These are phyloP conservation scores for Eucidaris tribuloides DNA, from an alignment of 35 echinoderm and acorn worm genomes.

Conservation along the genomic window DNA sequence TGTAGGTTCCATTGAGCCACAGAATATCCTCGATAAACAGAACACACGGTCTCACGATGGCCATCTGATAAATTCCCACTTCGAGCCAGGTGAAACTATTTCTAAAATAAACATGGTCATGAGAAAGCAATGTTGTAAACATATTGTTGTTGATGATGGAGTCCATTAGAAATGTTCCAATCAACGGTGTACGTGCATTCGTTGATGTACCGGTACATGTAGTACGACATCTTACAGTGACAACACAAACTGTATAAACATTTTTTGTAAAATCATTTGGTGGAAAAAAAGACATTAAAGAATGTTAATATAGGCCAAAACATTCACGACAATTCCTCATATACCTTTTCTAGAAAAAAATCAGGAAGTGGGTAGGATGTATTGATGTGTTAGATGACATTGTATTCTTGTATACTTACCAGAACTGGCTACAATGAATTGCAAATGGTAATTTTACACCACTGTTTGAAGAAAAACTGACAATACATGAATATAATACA, in stretches of 20 bases:
- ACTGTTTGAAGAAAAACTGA: no score
- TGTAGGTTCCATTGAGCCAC: slow-evolving; percentile 61
- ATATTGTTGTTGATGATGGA: not conserved
- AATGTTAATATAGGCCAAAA: no score
- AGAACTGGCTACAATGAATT: no score
- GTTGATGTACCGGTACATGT: not conserved
- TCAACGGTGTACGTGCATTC: not conserved
- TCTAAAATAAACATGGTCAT: no score
- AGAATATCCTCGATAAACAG: slow-evolving; percentile 61
- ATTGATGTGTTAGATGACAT: no score
- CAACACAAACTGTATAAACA: not conserved
- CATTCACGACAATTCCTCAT: no score
- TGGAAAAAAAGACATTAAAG: not conserved
- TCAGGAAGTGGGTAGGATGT: no score
- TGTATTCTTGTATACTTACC: no score
- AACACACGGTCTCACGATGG: slow-evolving; percentile 21
- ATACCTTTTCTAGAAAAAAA: no score
- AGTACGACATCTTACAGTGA: not conserved
- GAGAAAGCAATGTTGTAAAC: not conserved
- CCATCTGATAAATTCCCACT: slow-evolving; percentile 46
- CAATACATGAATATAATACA: no score
- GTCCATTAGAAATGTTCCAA: not conserved
- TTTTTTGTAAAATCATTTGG: not conserved
- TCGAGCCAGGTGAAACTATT: slow-evolving; percentile 33
- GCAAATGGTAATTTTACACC: no score